phyloP scores from a whole-genome alignment of 2,797 vertebrate genomes.

The Rhinichthys osculus region DNA sequence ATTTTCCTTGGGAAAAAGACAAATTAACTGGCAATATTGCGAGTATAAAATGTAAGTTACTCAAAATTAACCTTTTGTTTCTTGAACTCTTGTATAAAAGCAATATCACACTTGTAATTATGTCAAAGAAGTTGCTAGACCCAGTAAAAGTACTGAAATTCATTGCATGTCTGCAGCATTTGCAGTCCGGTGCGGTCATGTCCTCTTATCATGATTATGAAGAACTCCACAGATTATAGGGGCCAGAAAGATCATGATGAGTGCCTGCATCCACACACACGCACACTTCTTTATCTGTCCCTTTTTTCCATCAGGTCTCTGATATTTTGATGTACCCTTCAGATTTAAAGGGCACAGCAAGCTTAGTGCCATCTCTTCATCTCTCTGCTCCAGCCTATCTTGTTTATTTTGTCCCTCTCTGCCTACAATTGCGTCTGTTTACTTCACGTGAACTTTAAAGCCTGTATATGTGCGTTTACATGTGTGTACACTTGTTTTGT shows the following conservation, averaged over 20 bases:
- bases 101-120: neutral
- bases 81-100: neutral
- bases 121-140: neutral
- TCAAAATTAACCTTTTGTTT: neutral
- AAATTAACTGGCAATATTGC: neutral
- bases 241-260: neutral
- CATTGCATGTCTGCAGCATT: neutral
- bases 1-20: neutral
- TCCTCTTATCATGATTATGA: slow-evolving; percentile 19
- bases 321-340: slow-evolving; percentile 47
- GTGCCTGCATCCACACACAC: neutral
- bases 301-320: slow-evolving; percentile 42
- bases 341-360: slow-evolving; percentile 52
- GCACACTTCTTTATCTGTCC: slow-evolving; percentile 20
- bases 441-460: slow-evolving; percentile 33
- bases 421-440: slow-evolving; percentile 34
- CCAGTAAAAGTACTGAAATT: slow-evolving; percentile 2
- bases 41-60: neutral
- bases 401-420: slow-evolving; percentile 28
- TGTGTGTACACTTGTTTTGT: slow-evolving; percentile 15
- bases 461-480: slow-evolving; percentile 16
- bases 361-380: slow-evolving; percentile 50
- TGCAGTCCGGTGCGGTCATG: neutral
- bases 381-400: slow-evolving; percentile 4
- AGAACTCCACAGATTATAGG: slow-evolving; percentile 33